Percentiles rank a stretch among this genome's conserved stretches.
Conservation (phyloP, 2,113 vertebrate species). For the Anseranas semipalmata region DNA sequence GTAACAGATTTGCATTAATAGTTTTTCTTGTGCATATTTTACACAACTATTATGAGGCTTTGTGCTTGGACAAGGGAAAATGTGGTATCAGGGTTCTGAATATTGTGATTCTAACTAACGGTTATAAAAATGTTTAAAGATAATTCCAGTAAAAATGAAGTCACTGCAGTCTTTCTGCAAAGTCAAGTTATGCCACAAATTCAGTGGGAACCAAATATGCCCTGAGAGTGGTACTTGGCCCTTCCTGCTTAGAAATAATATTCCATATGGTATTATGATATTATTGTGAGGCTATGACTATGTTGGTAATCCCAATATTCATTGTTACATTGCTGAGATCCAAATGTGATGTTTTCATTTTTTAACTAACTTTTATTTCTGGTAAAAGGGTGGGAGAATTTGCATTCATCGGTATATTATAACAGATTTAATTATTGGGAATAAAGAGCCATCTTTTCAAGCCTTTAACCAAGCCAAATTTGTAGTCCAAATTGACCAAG, state of each 20-base stretch:
- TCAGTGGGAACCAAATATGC: background rate
- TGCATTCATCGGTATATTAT: background rate
- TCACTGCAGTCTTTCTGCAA: background rate
- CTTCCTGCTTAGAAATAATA: background rate
- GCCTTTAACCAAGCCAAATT: background rate
- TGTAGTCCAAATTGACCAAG: background rate
- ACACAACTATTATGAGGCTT: background rate
- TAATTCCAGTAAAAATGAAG: background rate
- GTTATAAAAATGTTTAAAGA: background rate
- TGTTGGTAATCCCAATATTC: background rate
- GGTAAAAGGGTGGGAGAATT: background rate
- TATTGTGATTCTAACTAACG: background rate
- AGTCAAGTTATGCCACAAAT: background rate
- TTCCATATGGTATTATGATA: background rate
- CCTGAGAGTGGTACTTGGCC: background rate
- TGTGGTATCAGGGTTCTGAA: background rate
- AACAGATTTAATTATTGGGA: background rate
- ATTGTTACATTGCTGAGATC: background rate
- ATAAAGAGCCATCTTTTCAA: constrained; percentile 25
- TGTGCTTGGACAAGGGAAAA: background rate
- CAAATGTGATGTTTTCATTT: background rate
- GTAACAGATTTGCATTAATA: background rate
- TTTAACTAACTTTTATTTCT: background rate
- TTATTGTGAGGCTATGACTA: background rate
- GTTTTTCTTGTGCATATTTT: background rate